Conservation (phyloP, 2,888 invertebrate genomes). For the Eristalinus aeneus region DNA sequence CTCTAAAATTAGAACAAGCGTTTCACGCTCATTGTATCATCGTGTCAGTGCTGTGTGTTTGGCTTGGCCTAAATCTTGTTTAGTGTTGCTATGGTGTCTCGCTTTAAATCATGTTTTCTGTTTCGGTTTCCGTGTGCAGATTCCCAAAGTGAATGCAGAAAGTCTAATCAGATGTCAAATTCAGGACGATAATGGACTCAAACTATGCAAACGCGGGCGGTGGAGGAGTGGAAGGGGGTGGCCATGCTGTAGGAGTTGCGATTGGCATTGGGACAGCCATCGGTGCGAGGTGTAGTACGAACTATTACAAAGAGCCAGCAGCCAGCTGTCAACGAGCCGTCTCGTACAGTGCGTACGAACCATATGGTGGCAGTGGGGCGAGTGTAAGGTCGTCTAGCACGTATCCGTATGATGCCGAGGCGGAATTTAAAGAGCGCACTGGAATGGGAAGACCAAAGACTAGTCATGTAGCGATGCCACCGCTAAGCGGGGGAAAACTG, state of each 20-base stretch:
- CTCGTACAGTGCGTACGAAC: slow-evolving; percentile 70
- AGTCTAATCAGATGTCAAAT: slow-evolving; percentile 55
- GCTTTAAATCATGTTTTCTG: slow-evolving; percentile 26
- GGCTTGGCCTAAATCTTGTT: slow-evolving; percentile 61
- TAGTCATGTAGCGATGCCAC: slow-evolving; percentile 39
- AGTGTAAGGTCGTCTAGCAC: slow-evolving; percentile 31
- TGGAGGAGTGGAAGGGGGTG: slow-evolving; percentile 12
- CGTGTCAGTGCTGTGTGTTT: slow-evolving; percentile 49
- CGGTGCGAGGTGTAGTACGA: slow-evolving; percentile 50
- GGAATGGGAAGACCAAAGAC: slow-evolving; percentile 55
- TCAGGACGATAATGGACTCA: slow-evolving; percentile 61
- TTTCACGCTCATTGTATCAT: slow-evolving; percentile 49
- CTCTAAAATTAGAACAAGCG: slow-evolving; percentile 68
- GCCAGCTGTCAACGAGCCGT: slow-evolving; percentile 55
- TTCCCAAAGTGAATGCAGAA: slow-evolving; percentile 35
- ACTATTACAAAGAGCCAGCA: slow-evolving; percentile 58
- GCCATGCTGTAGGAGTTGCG: slow-evolving; percentile 42
- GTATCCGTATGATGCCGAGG: slow-evolving; percentile 65
- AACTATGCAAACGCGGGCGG: slow-evolving; percentile 63
- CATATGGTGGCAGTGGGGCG: slow-evolving; percentile 58
- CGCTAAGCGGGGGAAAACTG: slow-evolving; percentile 15
- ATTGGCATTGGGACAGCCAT: slow-evolving; percentile 65
- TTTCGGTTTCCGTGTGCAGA: slow-evolving; percentile 43
- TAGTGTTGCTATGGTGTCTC: slow-evolving; percentile 62
- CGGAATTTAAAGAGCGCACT: slow-evolving; percentile 59